These are phyloP conservation scores for Endomychus coccineus DNA, from an alignment of 2,888 invertebrate genomes.

Conservation along the genomic window DNA sequence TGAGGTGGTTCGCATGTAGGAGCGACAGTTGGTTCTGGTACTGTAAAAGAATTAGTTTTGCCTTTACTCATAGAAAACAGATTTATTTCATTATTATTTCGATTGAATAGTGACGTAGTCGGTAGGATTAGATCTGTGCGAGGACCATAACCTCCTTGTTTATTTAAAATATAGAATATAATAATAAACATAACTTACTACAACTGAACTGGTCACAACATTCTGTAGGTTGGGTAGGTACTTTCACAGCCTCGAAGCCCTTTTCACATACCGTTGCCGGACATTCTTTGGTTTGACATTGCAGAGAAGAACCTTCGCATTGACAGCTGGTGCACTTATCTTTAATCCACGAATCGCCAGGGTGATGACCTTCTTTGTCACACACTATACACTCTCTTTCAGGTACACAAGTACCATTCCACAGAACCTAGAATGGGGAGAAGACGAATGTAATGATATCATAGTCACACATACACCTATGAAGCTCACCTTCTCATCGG, in stretches of 20 bases:
- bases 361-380: constrained; percentile 62
- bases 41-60: constrained; percentile 20
- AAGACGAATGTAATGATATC: constrained; percentile 1
- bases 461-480: background rate
- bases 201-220: constrained; percentile 69
- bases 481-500: constrained; percentile 55
- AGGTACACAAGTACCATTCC: constrained; percentile 65
- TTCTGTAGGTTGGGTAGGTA: constrained; percentile 48
- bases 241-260: constrained; percentile 49
- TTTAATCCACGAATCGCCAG: constrained; percentile 60
- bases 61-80: too few relatives aligned
- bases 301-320: constrained; percentile 55
- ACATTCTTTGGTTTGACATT: constrained; percentile 57
- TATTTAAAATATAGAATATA: background rate
- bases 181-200: constrained; percentile 42
- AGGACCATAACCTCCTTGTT: background rate
- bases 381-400: constrained; percentile 63
- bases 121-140: too few relatives aligned
- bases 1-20: constrained; percentile 56
- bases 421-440: constrained; percentile 48
- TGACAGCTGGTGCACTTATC: constrained; percentile 68
- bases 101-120: too few relatives aligned
- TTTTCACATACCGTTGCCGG: constrained; percentile 54
- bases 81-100: too few relatives aligned
- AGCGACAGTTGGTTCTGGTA: constrained; percentile 25